Percentiles rank a stretch among this genome's conserved stretches.
Conservation (phyloP, 2,888 invertebrate species). For the Apodemia mormo region DNA sequence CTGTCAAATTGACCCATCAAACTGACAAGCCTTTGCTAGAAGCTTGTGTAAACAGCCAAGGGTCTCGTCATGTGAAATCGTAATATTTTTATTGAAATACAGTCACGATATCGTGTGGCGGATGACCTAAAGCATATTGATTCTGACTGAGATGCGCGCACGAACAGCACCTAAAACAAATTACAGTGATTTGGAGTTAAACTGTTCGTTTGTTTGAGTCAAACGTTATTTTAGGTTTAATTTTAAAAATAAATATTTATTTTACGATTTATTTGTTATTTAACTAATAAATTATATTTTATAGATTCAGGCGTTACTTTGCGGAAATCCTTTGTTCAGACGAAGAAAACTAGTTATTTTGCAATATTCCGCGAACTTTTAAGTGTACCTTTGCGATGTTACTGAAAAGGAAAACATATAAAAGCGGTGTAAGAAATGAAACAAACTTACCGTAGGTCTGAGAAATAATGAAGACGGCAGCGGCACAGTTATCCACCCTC, state of each 20-base stretch:
- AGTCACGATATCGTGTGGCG: constrained; percentile 30
- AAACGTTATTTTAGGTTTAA: not conserved
- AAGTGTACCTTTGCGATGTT: no score
- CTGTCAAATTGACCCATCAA: constrained; percentile 11
- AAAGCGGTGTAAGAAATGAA: no score
- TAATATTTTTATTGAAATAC: constrained; percentile 25
- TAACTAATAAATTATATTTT: no score
- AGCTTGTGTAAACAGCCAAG: constrained; percentile 13
- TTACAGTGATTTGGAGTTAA: constrained; percentile 15
- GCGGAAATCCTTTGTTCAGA: no score
- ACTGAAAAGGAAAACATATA: no score
- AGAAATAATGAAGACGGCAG: no score
- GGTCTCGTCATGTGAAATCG: constrained; percentile 17
- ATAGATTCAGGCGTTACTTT: no score
- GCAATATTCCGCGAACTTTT: no score
- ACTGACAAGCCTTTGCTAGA: constrained; percentile 16
- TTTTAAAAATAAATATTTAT: not conserved
- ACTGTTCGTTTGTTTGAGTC: not conserved
- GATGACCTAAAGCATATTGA: constrained; percentile 29
- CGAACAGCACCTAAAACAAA: constrained; percentile 9
- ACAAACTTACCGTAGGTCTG: no score
- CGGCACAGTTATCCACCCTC: no score
- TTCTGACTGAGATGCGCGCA: constrained; percentile 11
- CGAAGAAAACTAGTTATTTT: no score
- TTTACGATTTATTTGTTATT: no score